These are phyloP conservation scores for Cyclargus thomasi DNA, from an alignment of 1,140 invertebrate species.

Conservation along the genomic window DNA sequence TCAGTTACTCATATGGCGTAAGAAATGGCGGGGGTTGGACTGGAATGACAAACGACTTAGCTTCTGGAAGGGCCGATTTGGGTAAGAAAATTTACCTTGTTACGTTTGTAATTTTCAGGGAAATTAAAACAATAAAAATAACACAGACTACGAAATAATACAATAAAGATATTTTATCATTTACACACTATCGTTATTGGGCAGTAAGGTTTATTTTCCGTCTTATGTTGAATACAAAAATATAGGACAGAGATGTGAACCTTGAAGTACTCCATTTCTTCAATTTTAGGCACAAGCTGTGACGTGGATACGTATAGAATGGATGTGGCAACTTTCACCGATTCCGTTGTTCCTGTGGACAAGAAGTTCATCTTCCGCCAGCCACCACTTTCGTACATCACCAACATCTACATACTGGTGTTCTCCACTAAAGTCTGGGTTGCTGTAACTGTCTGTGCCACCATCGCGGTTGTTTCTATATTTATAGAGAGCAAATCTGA, in stretches of 20 bases:
- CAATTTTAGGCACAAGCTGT: conserved; percentile 49
- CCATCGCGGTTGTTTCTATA: conserved; percentile 24
- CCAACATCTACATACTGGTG: conserved; percentile 78
- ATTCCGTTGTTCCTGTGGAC: conserved; percentile 42
- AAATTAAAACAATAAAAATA: no score
- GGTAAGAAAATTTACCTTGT: conserved; percentile 36
- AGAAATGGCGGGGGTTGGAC: conserved; percentile 50
- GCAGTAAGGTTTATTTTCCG: no score
- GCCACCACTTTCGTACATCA: conserved; percentile 78
- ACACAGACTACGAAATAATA: no score
- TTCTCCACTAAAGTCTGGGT: conserved; percentile 78
- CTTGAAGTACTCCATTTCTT: background rate
- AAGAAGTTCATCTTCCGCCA: conserved; percentile 78
- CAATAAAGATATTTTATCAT: no score
- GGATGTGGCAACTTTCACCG: conserved; percentile 44
- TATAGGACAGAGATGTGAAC: background rate
- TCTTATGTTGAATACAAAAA: no score
- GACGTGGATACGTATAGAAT: conserved; percentile 40
- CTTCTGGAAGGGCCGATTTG: conserved; percentile 74
- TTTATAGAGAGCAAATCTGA: conserved; percentile 36
- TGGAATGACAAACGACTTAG: conserved; percentile 68
- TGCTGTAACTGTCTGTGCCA: conserved; percentile 18
- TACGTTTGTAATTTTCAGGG: no score
- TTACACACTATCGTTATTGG: no score
- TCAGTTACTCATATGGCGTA: conserved; percentile 54